Evolutionary conservation across 2,888 invertebrate species (phyloP), one percentile per base, ranked within the genome.

Genomic region (Parnassius smintheus): DNA sequence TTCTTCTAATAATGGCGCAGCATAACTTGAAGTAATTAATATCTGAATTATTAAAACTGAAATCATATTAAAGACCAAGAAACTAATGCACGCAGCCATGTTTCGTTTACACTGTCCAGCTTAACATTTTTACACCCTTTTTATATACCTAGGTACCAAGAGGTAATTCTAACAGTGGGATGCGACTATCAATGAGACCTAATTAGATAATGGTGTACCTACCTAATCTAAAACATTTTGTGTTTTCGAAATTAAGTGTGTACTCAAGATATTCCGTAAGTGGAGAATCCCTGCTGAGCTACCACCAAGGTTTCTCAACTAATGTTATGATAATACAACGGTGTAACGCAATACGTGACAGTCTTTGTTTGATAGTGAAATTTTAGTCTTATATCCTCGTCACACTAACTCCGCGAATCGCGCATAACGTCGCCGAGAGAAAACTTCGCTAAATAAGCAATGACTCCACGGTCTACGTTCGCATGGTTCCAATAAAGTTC

Each of bases 141-240:
- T 66, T 70, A 70, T 68, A 65, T 65, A 18, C 18, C 18, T 18
- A 64, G 56, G 41, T 59, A 56, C 13, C 13, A 8, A 50, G 57
- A 60, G 56, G 56, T 58, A 63, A 56, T 64, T 56, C 55, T 54
- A 56, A 75, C 78, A 78, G 76, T 74, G 74, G 79, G 77, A 78
- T 68, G 72, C 77, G 65, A 71, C 73, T 75, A 80, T 79, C 78
- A 73, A 81, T 85, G 81, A 35, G 4, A 75, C 82, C 82, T 82
- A 84, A 85, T 87, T 87, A 86, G 80, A 83, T 82, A 84, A 78
- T 78, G 77, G 73, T 71, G 72, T 77, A 48, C 51, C 18, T 77
- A 48, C 51, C 18, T 60, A 79, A 80, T 79, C 80, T 76, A 71
- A 64, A 65, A 66, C 67, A 74, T 73, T 74, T 83, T 51, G 49